Percentiles rank a stretch among this genome's conserved stretches.
phyloP scores from a whole-genome alignment of 2,888 invertebrate species.

The Heliconius charithonia region DNA sequence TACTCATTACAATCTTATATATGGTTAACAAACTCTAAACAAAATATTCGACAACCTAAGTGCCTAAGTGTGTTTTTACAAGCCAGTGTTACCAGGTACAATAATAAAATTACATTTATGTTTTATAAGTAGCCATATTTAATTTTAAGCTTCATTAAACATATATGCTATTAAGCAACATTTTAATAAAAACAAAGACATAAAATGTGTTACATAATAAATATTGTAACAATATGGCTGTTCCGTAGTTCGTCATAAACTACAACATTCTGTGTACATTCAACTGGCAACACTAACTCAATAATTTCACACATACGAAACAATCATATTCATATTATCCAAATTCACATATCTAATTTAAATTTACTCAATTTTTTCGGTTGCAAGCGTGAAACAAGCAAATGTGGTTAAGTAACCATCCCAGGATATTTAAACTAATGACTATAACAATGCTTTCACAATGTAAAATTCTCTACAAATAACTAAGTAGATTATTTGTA shows the following conservation, averaged over 20 bases:
- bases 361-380: not conserved
- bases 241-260: not conserved
- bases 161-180: not conserved
- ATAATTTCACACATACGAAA: conserved; percentile 19
- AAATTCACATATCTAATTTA: conserved; percentile 18
- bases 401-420: conserved; percentile 62
- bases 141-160: not conserved
- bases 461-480: conserved; percentile 82
- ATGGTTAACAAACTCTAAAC: conserved; percentile 45
- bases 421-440: conserved; percentile 68
- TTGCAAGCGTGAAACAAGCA: conserved; percentile 50
- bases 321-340: conserved; percentile 19
- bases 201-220: conserved; percentile 9
- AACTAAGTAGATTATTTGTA: conserved; percentile 79
- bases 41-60: conserved; percentile 32
- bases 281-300: conserved; percentile 27
- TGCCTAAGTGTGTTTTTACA: conserved; percentile 19
- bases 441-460: conserved; percentile 73
- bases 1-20: conserved; percentile 41
- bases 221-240: conserved; percentile 4
- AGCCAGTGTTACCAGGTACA: conserved; percentile 22
- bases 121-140: not conserved
- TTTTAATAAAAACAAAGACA: conserved; percentile 11
- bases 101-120: not conserved
- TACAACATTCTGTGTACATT: not conserved